Evolutionary conservation across 2,888 invertebrate species (phyloP), one percentile per base, ranked within the genome.

Genomic region (Ariolimax columbianus): DNA sequence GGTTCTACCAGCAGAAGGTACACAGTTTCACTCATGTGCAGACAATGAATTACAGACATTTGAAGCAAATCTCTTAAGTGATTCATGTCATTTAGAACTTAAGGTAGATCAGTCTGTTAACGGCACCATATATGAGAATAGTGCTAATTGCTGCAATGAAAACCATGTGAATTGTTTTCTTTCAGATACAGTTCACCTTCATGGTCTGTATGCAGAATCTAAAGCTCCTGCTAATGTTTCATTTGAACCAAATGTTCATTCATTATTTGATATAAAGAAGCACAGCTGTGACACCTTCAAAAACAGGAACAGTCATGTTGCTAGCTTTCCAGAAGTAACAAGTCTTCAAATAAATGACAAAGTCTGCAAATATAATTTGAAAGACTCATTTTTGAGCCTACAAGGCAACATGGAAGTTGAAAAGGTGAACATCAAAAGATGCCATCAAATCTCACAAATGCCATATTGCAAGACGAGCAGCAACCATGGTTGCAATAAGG

Each of bases 1-100:
- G 26, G 73, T 73, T 43, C 14, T 73, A n/a, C 73, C 73, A n/a
- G 26, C 43, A n/a, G 73, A 47, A 47, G 7, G 38, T 73, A n/a
- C 0, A 47, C 43, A 73, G 30, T 73, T 47, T 73, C 30, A 43
- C 14, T 43, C 23, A 43, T 43, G 73, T 73, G 30, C 6, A 73
- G n/a, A 73, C 9, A 73, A n/a, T 30, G 11, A 73, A 14, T n/a
- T n/a, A 33, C 72, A 72, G 19, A 23, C 72, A 72, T 68, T 68
- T 36, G 36, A 36, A 11, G 14, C 30, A 19, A 23, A 23, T 26
- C 30, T 40, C 11, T 26, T 43, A 30, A 0, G 11, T 47, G 47
- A 73, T 47, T 73, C 73, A n/a, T 43, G 43, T 47, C 38, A 17
- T 43, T 43, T 73, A 73, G 73, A 43, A 26, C n/a, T 43, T 17